Percentiles rank a stretch among this genome's conserved stretches.
Evolutionary conservation across 2,113 vertebrate species (phyloP).

Genomic region (Cryptotis parvus): DNA sequence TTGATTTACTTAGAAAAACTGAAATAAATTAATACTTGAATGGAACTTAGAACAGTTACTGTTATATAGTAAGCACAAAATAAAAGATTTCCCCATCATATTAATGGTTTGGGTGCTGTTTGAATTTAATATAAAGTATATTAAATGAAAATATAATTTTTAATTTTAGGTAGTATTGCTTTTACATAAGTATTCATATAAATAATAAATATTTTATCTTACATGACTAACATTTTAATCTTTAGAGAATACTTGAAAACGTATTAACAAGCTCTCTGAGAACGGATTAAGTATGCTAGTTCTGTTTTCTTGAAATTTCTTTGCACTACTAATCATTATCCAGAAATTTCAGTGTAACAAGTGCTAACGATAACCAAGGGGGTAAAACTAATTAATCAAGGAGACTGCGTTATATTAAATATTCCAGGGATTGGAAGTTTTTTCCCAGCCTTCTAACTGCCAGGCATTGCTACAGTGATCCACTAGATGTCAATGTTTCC

Average conservation of each 20-base stretch:
- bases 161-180: neutral
- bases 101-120: no score
- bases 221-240: neutral
- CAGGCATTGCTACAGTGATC: slow-evolving; percentile 9
- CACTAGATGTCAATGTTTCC: slow-evolving; percentile 89
- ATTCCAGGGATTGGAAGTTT: neutral
- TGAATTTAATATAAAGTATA: no score
- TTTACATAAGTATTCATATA: neutral
- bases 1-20: neutral
- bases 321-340: neutral
- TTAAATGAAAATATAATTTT: no score
- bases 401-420: neutral
- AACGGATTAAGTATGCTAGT: neutral
- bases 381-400: neutral
- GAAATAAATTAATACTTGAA: neutral
- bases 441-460: neutral
- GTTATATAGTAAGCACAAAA: neutral
- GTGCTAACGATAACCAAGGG: neutral
- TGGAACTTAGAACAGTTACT: neutral
- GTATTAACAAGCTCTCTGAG: neutral
- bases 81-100: neutral
- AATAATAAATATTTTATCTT: neutral
- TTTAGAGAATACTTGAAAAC: slow-evolving; percentile 40
- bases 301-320: slow-evolving; percentile 1
- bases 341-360: neutral